Percentiles rank a stretch among this genome's conserved stretches.
Evolutionary conservation across 2,113 vertebrate genomes (phyloP).

Genomic region (Microcebus murinus): DNA sequence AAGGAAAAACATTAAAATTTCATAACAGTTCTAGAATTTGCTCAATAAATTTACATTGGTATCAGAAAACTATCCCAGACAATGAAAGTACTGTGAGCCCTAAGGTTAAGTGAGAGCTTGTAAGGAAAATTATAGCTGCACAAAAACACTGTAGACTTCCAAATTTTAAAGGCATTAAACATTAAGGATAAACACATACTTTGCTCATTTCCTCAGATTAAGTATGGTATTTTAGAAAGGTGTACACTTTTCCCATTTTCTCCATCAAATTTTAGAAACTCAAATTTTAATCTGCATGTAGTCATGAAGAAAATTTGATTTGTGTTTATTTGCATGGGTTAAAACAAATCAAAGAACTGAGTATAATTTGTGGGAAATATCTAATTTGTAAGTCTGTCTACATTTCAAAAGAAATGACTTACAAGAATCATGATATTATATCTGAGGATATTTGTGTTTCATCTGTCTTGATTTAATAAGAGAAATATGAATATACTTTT

Average conservation of each 20-base stretch:
- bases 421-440: neutral
- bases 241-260: slow-evolving; percentile 48
- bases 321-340: slow-evolving; percentile 46
- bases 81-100: slow-evolving; percentile 63
- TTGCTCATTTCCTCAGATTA: slow-evolving; percentile 73
- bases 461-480: slow-evolving; percentile 33
- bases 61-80: slow-evolving; percentile 67
- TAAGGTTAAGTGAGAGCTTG: slow-evolving; percentile 52
- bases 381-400: slow-evolving; percentile 46
- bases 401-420: slow-evolving; percentile 48
- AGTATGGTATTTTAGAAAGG: slow-evolving; percentile 61
- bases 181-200: slow-evolving; percentile 72
- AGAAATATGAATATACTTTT: neutral
- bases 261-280: slow-evolving; percentile 55
- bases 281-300: slow-evolving; percentile 32
- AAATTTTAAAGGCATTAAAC: slow-evolving; percentile 71
- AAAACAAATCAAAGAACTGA: slow-evolving; percentile 50
- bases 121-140: slow-evolving; percentile 68
- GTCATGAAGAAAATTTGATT: slow-evolving; percentile 1
- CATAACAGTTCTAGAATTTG: slow-evolving; percentile 66
- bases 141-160: slow-evolving; percentile 58
- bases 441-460: slow-evolving; percentile 39
- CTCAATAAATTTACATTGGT: slow-evolving; percentile 62
- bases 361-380: slow-evolving; percentile 25
- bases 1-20: slow-evolving; percentile 66